Conservation (phyloP, 1,140 invertebrate genomes). For the Rhagoletis pomonella region DNA sequence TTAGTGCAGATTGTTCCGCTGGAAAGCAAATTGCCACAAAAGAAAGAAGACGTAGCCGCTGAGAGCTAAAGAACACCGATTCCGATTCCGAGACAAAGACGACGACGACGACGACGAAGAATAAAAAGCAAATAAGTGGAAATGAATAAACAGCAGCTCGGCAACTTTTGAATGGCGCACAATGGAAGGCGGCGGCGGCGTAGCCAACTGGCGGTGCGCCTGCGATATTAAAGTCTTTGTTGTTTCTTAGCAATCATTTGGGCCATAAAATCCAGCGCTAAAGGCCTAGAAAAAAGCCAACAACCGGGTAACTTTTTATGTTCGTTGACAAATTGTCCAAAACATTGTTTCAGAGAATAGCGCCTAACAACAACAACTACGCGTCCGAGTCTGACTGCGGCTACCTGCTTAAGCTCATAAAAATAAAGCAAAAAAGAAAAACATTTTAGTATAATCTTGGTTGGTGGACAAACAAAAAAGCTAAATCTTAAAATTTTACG, state of each 20-base stretch:
- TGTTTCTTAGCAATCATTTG: neutral
- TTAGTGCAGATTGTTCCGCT: slow-evolving; percentile 47
- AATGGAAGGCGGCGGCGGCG: slow-evolving; percentile 4
- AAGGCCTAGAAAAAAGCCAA: neutral
- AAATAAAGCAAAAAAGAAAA: slow-evolving; percentile 36
- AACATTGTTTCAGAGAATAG: slow-evolving; percentile 48
- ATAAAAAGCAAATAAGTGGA: neutral
- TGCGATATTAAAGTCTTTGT: neutral
- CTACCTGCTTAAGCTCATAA: slow-evolving; percentile 50
- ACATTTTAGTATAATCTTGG: slow-evolving; percentile 14
- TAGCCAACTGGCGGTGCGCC: neutral
- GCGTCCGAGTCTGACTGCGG: neutral
- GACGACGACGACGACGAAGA: too few relatives aligned
- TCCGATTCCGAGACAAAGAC: too few relatives aligned
- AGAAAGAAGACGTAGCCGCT: neutral
- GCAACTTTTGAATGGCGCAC: slow-evolving; percentile 29
- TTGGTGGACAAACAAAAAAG: neutral
- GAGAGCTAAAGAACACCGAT: neutral
- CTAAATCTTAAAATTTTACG: neutral
- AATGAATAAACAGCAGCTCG: slow-evolving; percentile 21
- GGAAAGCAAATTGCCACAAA: slow-evolving; percentile 9
- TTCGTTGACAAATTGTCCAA: slow-evolving; percentile 47
- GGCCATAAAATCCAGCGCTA: slow-evolving; percentile 17
- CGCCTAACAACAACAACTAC: slow-evolving; percentile 31
- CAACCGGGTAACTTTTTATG: slow-evolving; percentile 20